phyloP scores from a whole-genome alignment of 2,113 vertebrate genomes.

The Erythrolamprus reginae region DNA sequence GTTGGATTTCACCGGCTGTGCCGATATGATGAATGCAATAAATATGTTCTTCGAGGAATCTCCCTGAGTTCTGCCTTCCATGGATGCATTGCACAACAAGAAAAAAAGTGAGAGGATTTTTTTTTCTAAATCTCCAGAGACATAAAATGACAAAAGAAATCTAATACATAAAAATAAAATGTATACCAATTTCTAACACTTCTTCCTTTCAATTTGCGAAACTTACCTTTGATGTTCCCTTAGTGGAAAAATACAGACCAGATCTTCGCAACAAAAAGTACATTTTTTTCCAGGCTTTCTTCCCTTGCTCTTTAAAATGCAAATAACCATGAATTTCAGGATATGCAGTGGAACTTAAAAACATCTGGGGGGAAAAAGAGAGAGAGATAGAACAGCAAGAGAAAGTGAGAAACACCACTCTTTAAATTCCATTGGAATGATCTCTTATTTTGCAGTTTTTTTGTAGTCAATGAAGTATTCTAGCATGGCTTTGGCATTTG shows the following conservation, averaged over 20 bases:
- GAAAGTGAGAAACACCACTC: background rate
- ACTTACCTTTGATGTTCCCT: conserved; percentile 93
- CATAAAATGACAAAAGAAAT: background rate
- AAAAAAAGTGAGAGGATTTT: background rate
- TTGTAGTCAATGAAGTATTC: background rate
- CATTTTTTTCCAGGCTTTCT: conserved; percentile 92
- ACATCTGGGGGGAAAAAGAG: conserved; percentile 70
- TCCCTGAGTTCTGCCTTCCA: no score
- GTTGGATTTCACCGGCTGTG: no score
- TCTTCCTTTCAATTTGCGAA: background rate
- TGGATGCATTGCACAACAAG: background rate
- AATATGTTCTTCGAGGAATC: no score
- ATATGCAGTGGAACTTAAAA: conserved; percentile 89
- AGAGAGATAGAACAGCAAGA: conserved; percentile 9
- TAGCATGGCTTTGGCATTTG: background rate
- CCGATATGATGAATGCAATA: no score
- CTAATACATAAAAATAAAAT: conserved; percentile 4
- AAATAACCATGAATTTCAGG: conserved; percentile 94
- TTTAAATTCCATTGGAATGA: background rate
- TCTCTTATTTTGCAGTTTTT: background rate
- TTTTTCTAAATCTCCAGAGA: rapidly evolving
- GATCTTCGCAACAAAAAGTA: conserved; percentile 94
- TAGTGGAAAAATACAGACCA: conserved; percentile 95
- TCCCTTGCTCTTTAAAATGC: conserved; percentile 88
- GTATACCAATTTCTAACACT: background rate